These are phyloP conservation scores for Drosophila pectinifera DNA, from an alignment of 1,140 invertebrate species.

Conservation along the genomic window DNA sequence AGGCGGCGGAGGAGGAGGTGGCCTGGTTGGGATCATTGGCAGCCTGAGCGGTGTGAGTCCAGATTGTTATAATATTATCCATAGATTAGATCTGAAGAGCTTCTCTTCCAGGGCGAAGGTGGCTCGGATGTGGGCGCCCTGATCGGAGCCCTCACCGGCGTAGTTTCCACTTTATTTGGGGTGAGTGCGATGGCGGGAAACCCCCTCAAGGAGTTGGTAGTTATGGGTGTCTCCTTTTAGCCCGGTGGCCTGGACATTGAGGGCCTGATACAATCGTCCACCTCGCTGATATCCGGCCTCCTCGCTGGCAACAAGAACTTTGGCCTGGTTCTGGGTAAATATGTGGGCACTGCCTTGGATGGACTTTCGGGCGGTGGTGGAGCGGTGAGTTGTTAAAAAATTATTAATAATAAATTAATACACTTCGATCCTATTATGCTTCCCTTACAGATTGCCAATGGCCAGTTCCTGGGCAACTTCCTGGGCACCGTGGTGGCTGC, in stretches of 20 bases:
- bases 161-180: conserved; percentile 85
- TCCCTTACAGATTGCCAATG: conserved; percentile 83
- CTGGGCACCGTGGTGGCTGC: conserved; percentile 79
- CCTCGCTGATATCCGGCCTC: conserved; percentile 80
- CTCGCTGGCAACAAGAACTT: conserved; percentile 85
- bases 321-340: conserved; percentile 85
- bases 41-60: conserved; percentile 86
- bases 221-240: conserved; percentile 38
- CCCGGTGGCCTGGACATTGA: conserved; percentile 84
- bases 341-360: conserved; percentile 85
- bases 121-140: conserved; percentile 84
- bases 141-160: conserved; percentile 85
- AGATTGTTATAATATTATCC: too few species aligned
- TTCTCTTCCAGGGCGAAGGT: conserved; percentile 68
- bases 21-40: conserved; percentile 85
- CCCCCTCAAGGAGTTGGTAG: too few species aligned
- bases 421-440: too few species aligned
- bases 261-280: conserved; percentile 76
- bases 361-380: conserved; percentile 86
- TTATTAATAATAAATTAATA: too few species aligned
- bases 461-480: conserved; percentile 84
- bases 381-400: conserved; percentile 79
- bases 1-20: conserved; percentile 29
- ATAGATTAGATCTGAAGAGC: background rate
- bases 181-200: conserved; percentile 69